These are phyloP conservation scores for Idaea aversata DNA, from an alignment of 2,888 invertebrate species.

Conservation along the genomic window DNA sequence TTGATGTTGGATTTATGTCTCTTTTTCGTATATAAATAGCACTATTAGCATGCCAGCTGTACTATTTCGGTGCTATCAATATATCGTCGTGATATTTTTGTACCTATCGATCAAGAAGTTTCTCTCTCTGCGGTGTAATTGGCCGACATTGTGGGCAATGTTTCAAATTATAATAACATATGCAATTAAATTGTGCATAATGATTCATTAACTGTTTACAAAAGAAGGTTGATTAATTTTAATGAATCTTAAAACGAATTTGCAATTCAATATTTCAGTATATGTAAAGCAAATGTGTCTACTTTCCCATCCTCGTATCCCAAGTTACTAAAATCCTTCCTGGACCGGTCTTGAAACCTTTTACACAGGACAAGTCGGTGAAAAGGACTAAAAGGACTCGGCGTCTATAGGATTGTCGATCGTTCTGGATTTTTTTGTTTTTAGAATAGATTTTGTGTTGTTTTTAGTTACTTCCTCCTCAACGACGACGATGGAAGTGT, in stretches of 20 bases:
- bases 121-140: constrained; percentile 38
- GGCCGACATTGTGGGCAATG: constrained; percentile 23
- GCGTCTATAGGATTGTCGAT: constrained; percentile 45
- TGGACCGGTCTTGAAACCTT: constrained; percentile 69
- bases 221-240: constrained; percentile 15
- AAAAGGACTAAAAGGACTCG: constrained; percentile 42
- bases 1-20: constrained; percentile 61
- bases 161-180: constrained; percentile 16
- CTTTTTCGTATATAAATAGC: constrained; percentile 55
- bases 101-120: constrained; percentile 43
- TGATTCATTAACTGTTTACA: constrained; percentile 8
- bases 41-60: constrained; percentile 45
- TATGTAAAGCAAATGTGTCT: constrained; percentile 48
- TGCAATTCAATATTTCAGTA: not conserved
- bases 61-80: constrained; percentile 51
- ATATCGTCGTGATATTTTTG: constrained; percentile 51
- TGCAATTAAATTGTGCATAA: not conserved
- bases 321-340: constrained; percentile 48
- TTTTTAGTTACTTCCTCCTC: constrained; percentile 37
- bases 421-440: constrained; percentile 39
- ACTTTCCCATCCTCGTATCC: constrained; percentile 36
- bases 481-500: constrained; percentile 29
- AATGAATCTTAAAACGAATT: not conserved
- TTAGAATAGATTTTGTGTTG: constrained; percentile 48
- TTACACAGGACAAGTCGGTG: constrained; percentile 71